phyloP scores from a whole-genome alignment of 1,140 invertebrate genomes.

The Diorhabda sublineata region DNA sequence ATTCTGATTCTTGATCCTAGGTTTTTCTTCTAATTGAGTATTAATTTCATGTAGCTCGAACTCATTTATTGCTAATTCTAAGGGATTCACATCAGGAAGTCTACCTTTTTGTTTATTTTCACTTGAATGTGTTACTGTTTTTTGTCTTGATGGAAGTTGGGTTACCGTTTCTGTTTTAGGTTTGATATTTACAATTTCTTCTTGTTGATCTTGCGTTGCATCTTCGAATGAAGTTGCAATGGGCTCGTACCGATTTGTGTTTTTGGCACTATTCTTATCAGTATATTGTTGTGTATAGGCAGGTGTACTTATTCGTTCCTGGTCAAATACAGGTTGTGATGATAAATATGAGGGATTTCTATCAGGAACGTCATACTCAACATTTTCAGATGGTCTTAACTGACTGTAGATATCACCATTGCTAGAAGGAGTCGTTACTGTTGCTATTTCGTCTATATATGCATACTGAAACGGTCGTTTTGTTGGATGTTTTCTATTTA shows the following conservation, averaged over 20 bases:
- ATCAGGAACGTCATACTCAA: not conserved
- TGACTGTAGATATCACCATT: not conserved
- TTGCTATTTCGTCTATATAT: not conserved
- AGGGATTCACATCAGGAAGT: slow-evolving; percentile 20
- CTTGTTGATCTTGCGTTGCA: not conserved
- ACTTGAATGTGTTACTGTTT: not conserved
- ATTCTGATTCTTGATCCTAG: slow-evolving; percentile 23
- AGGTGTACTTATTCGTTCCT: not conserved
- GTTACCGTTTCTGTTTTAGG: slow-evolving; percentile 1
- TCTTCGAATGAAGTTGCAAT: not conserved
- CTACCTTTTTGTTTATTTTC: slow-evolving; percentile 5
- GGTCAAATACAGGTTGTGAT: not conserved
- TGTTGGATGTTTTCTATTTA: not conserved
- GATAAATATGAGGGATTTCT: not conserved
- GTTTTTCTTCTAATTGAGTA: slow-evolving; percentile 28
- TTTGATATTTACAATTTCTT: not conserved
- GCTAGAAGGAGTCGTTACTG: not conserved
- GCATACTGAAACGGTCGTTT: not conserved
- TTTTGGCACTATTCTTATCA: not conserved
- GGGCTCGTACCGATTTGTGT: slow-evolving; percentile 1
- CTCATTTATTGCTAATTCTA: slow-evolving; percentile 38
- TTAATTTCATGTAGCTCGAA: slow-evolving; percentile 41
- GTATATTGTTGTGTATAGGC: not conserved
- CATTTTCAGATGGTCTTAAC: not conserved
- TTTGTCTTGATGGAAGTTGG: not conserved